phyloP scores from a whole-genome alignment of 1,140 invertebrate species.

The Lucilia sericata region DNA sequence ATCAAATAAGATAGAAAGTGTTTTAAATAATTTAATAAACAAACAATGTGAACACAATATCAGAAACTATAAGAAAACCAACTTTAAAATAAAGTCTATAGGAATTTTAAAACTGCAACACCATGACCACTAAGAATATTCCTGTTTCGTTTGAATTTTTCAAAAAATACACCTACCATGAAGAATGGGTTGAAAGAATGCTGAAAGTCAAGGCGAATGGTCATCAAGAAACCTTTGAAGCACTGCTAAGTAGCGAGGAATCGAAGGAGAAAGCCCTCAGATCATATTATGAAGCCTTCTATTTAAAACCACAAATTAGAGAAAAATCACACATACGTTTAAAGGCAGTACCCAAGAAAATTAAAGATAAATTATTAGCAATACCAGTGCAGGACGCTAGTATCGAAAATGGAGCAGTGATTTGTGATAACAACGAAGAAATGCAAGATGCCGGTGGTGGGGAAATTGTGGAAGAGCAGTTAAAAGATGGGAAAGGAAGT shows the following conservation, averaged over 20 bases:
- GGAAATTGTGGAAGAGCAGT: too few species aligned
- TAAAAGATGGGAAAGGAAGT: too few species aligned
- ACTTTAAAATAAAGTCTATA: too few species aligned
- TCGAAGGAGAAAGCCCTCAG: not conserved
- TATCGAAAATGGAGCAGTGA: too few species aligned
- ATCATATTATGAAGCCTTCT: not conserved
- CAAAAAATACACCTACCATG: not conserved
- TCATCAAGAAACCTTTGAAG: not conserved
- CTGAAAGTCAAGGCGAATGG: not conserved
- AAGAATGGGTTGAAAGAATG: not conserved
- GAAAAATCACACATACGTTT: not conserved
- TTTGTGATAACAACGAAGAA: too few species aligned
- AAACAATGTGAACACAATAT: too few species aligned
- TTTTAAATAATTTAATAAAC: too few species aligned
- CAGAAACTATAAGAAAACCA: too few species aligned
- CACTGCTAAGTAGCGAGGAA: not conserved
- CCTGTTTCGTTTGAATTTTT: not conserved
- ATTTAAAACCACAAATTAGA: not conserved
- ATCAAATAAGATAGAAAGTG: too few species aligned
- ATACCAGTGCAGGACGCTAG: not conserved
- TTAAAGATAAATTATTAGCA: constrained; percentile 6
- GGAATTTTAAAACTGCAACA: not conserved
- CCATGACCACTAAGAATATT: not conserved
- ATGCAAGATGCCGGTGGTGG: too few species aligned
- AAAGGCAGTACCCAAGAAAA: not conserved